Conservation (phyloP, 2,888 invertebrate genomes). For the Epicampocera succincta region DNA sequence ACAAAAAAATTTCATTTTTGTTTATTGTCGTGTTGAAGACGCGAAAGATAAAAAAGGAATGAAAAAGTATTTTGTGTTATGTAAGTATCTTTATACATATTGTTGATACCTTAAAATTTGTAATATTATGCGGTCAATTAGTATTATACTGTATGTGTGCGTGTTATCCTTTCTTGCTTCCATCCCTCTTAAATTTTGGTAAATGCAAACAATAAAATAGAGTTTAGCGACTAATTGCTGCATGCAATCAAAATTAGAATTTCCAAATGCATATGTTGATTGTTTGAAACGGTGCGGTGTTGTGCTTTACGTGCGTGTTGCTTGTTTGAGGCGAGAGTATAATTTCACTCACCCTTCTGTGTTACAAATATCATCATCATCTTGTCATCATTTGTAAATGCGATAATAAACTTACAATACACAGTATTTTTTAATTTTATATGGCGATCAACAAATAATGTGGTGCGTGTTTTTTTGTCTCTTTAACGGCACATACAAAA, state of each 20-base stretch:
- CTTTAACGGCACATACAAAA: conserved; percentile 7
- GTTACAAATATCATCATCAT: conserved; percentile 40
- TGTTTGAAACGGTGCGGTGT: background rate
- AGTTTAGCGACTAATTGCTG: conserved; percentile 46
- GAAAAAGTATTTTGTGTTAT: too few species aligned
- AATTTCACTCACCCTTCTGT: conserved; percentile 51
- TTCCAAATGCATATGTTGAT: background rate
- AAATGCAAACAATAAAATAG: conserved; percentile 33
- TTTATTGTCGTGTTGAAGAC: too few species aligned
- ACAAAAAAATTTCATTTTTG: too few species aligned
- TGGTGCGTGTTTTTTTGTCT: background rate
- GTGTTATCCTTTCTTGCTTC: conserved; percentile 16
- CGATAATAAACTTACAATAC: conserved; percentile 36
- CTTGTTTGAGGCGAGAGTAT: conserved; percentile 14
- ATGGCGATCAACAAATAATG: conserved; percentile 56
- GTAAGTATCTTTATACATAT: background rate
- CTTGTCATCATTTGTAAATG: conserved; percentile 53
- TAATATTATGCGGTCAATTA: conserved; percentile 42
- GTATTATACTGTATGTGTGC: background rate
- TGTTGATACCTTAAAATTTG: conserved; percentile 32
- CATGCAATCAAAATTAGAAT: conserved; percentile 45
- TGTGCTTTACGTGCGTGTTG: conserved; percentile 2
- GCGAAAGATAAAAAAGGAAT: too few species aligned
- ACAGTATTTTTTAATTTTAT: conserved; percentile 49
- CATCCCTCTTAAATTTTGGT: conserved; percentile 34